A percentile compares a stretch with the other conserved stretches of the same genome.
These are phyloP conservation scores for Pomatostomus ruficeps DNA, from an alignment of 2,113 vertebrate genomes.

Conservation along the genomic window DNA sequence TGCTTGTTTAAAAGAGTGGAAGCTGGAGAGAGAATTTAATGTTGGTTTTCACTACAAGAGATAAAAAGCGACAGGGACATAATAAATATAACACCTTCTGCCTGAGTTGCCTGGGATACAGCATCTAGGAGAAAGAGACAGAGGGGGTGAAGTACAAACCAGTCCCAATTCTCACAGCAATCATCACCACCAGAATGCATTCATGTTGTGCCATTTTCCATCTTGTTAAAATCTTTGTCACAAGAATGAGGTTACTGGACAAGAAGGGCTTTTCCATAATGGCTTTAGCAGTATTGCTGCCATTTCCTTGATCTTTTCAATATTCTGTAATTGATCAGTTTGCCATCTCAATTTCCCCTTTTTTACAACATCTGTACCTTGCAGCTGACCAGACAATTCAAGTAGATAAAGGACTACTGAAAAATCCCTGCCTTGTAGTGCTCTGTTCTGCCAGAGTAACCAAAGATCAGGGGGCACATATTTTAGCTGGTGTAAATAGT, in stretches of 20 bases:
- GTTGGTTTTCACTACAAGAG: background rate
- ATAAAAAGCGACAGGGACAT: background rate
- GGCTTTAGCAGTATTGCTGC: background rate
- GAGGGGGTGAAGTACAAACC: background rate
- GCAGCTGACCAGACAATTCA: background rate
- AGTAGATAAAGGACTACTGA: background rate
- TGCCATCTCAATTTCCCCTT: conserved; percentile 4
- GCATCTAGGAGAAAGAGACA: background rate
- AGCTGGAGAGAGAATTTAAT: background rate
- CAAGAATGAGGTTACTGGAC: background rate
- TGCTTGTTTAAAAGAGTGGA: background rate
- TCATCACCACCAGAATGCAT: conserved; percentile 5
- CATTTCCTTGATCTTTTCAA: conserved; percentile 19
- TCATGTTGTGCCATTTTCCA: conserved; percentile 35
- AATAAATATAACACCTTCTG: conserved; percentile 24
- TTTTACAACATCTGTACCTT: background rate
- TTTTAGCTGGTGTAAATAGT: background rate
- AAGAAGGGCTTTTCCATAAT: background rate
- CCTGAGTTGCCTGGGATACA: conserved; percentile 22
- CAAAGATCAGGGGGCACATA: background rate
- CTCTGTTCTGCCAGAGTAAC: background rate
- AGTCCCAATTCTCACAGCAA: conserved; percentile 50
- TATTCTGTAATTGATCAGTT: conserved; percentile 9
- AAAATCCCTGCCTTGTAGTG: background rate
- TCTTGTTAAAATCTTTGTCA: conserved; percentile 15